phyloP scores from a whole-genome alignment of 2,113 vertebrate genomes.

The Pachyramphus minor region DNA sequence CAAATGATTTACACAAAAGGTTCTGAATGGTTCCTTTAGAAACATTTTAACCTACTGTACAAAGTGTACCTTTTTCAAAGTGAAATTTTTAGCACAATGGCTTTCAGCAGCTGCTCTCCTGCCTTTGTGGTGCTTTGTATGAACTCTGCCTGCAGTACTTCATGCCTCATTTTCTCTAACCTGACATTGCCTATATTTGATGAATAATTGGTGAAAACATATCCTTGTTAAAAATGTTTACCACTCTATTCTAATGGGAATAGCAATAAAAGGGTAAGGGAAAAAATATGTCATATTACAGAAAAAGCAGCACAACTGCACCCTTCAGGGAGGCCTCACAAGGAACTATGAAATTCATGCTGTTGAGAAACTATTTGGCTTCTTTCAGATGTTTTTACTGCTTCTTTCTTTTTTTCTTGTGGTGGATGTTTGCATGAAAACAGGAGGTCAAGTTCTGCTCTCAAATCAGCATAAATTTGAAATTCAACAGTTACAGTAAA shows the following conservation, averaged over 20 bases:
- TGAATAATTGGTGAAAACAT: slow-evolving; percentile 17
- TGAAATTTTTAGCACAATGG: slow-evolving; percentile 26
- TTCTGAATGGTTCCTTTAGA: not conserved
- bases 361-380: slow-evolving; percentile 9
- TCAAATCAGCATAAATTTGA: slow-evolving; percentile 45
- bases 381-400: not conserved
- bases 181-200: not conserved
- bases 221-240: slow-evolving; percentile 27
- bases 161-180: slow-evolving; percentile 34
- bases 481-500: slow-evolving; percentile 41
- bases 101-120: slow-evolving; percentile 40
- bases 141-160: not conserved
- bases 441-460: slow-evolving; percentile 35
- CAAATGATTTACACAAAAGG: slow-evolving; percentile 8
- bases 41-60: not conserved
- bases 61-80: slow-evolving; percentile 23
- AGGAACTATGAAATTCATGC: not conserved
- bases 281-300: not conserved
- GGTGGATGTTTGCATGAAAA: slow-evolving; percentile 23
- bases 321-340: not conserved
- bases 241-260: not conserved
- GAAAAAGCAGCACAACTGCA: not conserved
- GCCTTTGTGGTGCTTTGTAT: not conserved
- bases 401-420: not conserved
- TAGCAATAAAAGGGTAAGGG: not conserved